Conservation (phyloP, 2,797 vertebrate genomes). For the Parotocinclus haroldoi region DNA sequence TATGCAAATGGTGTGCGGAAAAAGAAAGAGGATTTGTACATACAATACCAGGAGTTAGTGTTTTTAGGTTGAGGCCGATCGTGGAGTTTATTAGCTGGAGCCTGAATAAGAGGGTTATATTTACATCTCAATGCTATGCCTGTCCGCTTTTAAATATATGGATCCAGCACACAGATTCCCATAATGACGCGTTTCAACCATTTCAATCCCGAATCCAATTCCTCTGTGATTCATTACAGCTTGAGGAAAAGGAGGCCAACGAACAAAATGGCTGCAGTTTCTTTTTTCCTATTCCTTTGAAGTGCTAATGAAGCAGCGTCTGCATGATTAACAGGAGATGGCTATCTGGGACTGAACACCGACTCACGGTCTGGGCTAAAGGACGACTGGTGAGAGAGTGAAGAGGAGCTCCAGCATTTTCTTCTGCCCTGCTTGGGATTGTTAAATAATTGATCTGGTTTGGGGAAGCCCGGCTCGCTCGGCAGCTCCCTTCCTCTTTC, state of each 20-base stretch:
- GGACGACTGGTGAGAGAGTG: not conserved
- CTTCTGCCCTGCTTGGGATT: constrained; percentile 8
- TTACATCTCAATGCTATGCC: constrained; percentile 13
- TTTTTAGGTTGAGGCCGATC: too few species aligned
- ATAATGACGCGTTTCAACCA: constrained; percentile 23
- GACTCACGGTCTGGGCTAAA: not conserved
- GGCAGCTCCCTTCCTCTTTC: constrained; percentile 24
- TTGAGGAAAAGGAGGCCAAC: constrained; percentile 41
- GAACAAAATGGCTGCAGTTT: constrained; percentile 45
- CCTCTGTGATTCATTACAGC: constrained; percentile 49
- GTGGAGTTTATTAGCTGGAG: too few species aligned
- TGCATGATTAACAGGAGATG: constrained; percentile 42
- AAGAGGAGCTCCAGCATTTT: not conserved
- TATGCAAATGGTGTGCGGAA: too few species aligned
- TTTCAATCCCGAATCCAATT: constrained; percentile 30
- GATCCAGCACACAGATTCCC: constrained; percentile 39
- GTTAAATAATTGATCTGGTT: constrained; percentile 55
- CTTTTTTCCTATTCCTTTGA: constrained; percentile 45
- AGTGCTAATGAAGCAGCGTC: constrained; percentile 48
- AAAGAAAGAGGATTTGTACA: too few species aligned
- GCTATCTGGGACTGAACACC: constrained; percentile 32
- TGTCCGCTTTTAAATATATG: constrained; percentile 30
- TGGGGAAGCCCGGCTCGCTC: constrained; percentile 55
- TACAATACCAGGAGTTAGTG: too few species aligned
- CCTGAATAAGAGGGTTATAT: not conserved